Evolutionary conservation across 1,140 invertebrate species (phyloP).

Genomic region (Drosophila bipectinata): DNA sequence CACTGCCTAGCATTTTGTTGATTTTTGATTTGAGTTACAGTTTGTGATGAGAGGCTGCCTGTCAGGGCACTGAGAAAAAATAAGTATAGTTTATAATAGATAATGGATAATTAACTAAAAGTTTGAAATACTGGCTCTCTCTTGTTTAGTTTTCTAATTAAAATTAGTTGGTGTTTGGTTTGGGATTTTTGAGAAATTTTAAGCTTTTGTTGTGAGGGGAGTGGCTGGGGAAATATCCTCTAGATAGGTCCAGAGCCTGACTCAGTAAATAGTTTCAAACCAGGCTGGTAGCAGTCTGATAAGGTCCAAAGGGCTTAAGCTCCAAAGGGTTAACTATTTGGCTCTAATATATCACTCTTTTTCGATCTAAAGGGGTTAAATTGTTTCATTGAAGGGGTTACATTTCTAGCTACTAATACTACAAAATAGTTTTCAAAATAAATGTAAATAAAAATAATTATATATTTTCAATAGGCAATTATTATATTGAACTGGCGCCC

Average conservation of each 20-base stretch:
- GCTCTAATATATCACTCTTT: too few relatives aligned
- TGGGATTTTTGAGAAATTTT: background rate
- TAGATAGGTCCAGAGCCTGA: conserved; percentile 10
- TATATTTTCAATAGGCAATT: too few relatives aligned
- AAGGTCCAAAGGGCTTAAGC: conserved; percentile 18
- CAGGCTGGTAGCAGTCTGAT: conserved; percentile 27
- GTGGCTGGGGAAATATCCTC: background rate
- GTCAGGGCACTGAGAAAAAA: conserved; percentile 5
- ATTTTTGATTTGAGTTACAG: conserved; percentile 57
- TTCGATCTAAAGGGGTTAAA: conserved; percentile 5
- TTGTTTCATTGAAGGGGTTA: too few relatives aligned
- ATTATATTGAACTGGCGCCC: too few relatives aligned
- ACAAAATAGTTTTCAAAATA: too few relatives aligned
- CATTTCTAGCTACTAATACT: too few relatives aligned
- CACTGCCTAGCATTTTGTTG: conserved; percentile 39
- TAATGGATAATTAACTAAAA: background rate
- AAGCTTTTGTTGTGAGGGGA: too few relatives aligned
- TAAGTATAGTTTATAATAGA: background rate
- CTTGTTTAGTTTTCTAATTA: conserved; percentile 1
- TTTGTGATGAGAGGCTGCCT: conserved; percentile 23
- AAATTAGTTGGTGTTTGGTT: conserved; percentile 18
- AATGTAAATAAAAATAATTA: too few relatives aligned
- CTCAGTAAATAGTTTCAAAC: conserved; percentile 22
- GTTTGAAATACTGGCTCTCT: too few relatives aligned
- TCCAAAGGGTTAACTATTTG: background rate